Evolutionary conservation across 2,113 vertebrate genomes (phyloP).

Genomic region (Agapornis roseicollis): DNA sequence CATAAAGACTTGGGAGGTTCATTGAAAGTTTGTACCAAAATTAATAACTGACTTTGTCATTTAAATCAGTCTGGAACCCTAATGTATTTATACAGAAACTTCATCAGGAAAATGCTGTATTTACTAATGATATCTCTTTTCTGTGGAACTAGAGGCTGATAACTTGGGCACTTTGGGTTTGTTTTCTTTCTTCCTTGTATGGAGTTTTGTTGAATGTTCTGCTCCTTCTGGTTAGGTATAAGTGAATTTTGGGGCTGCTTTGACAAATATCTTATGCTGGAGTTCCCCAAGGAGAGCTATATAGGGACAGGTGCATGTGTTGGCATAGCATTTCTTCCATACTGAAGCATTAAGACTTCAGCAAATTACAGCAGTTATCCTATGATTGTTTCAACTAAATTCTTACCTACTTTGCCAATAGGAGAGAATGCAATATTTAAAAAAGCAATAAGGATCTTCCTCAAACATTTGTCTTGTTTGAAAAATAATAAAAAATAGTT

Average conservation of each 20-base stretch:
- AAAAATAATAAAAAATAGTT: background rate
- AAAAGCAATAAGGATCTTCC: background rate
- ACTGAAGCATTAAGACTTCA: background rate
- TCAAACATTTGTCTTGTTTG: background rate
- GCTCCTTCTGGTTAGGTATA: background rate
- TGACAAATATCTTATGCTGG: background rate
- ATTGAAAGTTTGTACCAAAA: conserved; percentile 18
- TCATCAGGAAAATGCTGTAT: background rate
- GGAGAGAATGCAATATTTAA: background rate
- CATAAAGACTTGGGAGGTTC: conserved; percentile 39
- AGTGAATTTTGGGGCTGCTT: background rate
- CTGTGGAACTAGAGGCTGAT: background rate
- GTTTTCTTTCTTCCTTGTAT: background rate
- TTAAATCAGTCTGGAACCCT: background rate
- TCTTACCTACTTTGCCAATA: background rate
- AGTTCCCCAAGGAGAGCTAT: background rate
- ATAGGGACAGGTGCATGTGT: accelerated
- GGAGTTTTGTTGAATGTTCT: background rate
- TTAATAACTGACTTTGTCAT: conserved; percentile 34
- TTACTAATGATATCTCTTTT: background rate
- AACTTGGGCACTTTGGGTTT: background rate
- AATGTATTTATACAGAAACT: background rate
- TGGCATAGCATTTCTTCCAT: background rate
- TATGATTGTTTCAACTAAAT: background rate
- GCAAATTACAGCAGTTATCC: background rate